Evolutionary conservation across 2,113 vertebrate species (phyloP).

Genomic region (Meleagris gallopavo): DNA sequence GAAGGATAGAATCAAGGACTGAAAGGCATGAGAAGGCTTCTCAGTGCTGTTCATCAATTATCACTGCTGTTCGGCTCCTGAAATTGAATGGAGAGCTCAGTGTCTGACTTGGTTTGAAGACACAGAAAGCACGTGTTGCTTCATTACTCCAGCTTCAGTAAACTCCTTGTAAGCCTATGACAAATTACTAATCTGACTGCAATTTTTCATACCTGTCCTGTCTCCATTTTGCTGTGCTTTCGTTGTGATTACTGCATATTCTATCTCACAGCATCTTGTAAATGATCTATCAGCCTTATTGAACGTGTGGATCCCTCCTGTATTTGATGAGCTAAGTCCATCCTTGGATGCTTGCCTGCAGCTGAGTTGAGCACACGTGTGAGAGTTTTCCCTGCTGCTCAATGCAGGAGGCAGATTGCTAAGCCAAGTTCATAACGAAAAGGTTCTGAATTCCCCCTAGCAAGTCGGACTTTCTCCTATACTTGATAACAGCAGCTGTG

Average conservation of each 20-base stretch:
- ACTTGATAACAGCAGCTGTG: not conserved
- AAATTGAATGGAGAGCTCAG: not conserved
- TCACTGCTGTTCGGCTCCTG: not conserved
- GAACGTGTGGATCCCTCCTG: not conserved
- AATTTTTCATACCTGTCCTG: slow-evolving; percentile 6
- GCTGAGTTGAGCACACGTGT: rapidly evolving
- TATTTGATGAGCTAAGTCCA: not conserved
- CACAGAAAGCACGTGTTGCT: not conserved
- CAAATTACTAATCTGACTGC: not conserved
- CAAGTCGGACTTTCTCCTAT: not conserved
- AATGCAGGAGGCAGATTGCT: not conserved
- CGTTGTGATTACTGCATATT: slow-evolving; percentile 9
- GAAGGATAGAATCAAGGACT: not conserved
- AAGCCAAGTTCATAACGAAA: not conserved
- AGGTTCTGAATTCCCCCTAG: not conserved
- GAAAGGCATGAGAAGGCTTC: not conserved
- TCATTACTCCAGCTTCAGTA: not conserved
- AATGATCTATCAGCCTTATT: not conserved
- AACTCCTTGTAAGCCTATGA: not conserved
- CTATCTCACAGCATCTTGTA: slow-evolving; percentile 10
- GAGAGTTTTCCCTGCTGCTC: not conserved
- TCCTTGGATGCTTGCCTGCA: not conserved
- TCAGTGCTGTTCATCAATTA: slow-evolving; percentile 43
- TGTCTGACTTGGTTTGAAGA: not conserved
- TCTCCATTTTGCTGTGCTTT: slow-evolving; percentile 4